A percentile compares a stretch with the other conserved stretches of the same genome.
Evolutionary conservation across 2,888 invertebrate genomes (phyloP).

Genomic region (Rotaria magnacalcarata): DNA sequence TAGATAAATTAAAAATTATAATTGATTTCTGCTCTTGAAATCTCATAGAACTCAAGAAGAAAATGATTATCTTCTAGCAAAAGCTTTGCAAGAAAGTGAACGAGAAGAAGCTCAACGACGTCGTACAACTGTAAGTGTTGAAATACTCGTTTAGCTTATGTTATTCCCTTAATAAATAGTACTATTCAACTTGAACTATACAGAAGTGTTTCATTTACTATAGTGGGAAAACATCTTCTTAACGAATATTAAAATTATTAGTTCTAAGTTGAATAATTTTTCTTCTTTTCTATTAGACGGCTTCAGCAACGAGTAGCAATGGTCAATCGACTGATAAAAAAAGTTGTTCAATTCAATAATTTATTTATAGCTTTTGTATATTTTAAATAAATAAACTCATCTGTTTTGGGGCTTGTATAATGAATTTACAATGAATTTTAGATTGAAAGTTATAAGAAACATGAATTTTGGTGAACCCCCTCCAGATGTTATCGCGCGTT

Average conservation of each 20-base stretch:
- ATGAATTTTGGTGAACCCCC: constrained; percentile 4
- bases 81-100: constrained; percentile 36
- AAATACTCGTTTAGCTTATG: neutral
- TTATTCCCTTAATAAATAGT: no score
- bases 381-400: no score
- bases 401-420: no score
- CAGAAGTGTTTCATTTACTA: no score
- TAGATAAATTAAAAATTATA: neutral
- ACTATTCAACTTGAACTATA: no score
- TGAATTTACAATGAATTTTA: no score
- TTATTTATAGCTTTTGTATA: no score
- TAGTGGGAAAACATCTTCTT: no score
- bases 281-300: neutral
- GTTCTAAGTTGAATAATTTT: neutral
- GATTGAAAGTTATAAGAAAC: no score
- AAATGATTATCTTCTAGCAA: neutral
- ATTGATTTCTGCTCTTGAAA: neutral
- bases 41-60: neutral
- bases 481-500: neutral
- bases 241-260: no score
- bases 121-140: neutral
- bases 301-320: neutral
- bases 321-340: neutral
- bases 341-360: neutral
- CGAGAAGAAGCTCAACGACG: neutral